Base-by-base conservation (phyloP, 2,888 invertebrate genomes). In the Athripsodes cinereus region DNA sequence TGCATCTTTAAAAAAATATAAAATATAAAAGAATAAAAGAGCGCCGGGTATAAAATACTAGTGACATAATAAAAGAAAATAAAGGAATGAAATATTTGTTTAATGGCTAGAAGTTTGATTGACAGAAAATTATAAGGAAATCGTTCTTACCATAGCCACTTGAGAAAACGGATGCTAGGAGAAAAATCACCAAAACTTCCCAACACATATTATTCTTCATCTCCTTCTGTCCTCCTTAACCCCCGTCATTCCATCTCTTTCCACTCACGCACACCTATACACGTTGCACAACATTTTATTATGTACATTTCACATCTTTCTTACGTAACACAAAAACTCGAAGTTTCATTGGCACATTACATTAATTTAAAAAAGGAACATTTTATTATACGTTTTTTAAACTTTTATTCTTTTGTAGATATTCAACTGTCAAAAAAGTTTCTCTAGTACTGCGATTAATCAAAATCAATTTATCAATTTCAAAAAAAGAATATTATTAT, bases 391-490 rank as follows among this genome's bases (percentile, higher is more conserved):
- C 48, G 3, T 48, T 18, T 11, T 48, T 48, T n/a, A 19, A n/a
- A 40, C 16, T 40, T n/a, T 40, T 40, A 2, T 3, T 40, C 13
- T 40, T 40, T 40, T 8, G 34, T 50, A 22, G 22, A 50, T 26
- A 16, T 50, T 26, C 46, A 40, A 40, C 22, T 52, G 55, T 26
- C 54, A 46, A 52, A 62, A n/a, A 59, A 34, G 55, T 60, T 55
- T 31, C n/a, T n/a, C 47, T 18, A 56, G 57, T 40, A 52, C n/a
- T n/a, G n/a, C 59, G 31, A 62, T 62, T 62, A 62, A 62, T 62
- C 62, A 59, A 59, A 60, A 54, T 55, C 55, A 59, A 58, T 60
- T 59, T 62, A 57, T 62, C 62, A 62, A 62, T 60, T 62, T 55
- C n/a, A 40, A 40, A 40, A 40, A 40, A 40, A n/a, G 5, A 13